Conservation (phyloP, 2,797 vertebrate species). For the Sebastes cheni region DNA sequence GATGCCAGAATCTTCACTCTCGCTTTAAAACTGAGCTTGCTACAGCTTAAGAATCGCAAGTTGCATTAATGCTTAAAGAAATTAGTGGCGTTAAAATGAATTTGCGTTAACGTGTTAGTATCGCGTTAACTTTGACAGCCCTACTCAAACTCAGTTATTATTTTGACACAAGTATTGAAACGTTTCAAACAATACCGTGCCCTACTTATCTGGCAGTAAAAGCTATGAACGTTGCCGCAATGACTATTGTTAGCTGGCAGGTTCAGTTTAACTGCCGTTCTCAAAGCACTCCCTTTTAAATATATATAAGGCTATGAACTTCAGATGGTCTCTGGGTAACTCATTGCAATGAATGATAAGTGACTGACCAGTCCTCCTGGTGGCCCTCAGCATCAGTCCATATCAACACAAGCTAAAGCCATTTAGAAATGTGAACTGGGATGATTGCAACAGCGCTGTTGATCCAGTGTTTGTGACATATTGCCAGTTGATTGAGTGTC, state of each 20-base stretch:
- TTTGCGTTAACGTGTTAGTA: too few relatives aligned
- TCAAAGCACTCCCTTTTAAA: background rate
- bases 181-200: background rate
- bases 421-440: constrained; percentile 9
- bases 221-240: background rate
- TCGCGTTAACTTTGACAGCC: too few relatives aligned
- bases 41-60: too few relatives aligned
- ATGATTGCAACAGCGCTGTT: constrained; percentile 25
- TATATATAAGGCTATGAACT: background rate
- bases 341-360: background rate
- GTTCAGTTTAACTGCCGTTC: background rate
- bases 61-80: too few relatives aligned
- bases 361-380: background rate
- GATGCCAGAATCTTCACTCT: too few relatives aligned
- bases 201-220: background rate
- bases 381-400: background rate
- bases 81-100: too few relatives aligned
- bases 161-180: background rate
- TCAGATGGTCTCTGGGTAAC: background rate
- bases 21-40: too few relatives aligned
- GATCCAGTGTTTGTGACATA: background rate
- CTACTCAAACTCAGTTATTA: background rate
- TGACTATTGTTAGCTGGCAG: background rate
- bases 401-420: background rate
- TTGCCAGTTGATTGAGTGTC: constrained; percentile 12